Base-by-base conservation (phyloP, 2,888 invertebrate genomes). In the Micoletzkya japonica region DNA sequence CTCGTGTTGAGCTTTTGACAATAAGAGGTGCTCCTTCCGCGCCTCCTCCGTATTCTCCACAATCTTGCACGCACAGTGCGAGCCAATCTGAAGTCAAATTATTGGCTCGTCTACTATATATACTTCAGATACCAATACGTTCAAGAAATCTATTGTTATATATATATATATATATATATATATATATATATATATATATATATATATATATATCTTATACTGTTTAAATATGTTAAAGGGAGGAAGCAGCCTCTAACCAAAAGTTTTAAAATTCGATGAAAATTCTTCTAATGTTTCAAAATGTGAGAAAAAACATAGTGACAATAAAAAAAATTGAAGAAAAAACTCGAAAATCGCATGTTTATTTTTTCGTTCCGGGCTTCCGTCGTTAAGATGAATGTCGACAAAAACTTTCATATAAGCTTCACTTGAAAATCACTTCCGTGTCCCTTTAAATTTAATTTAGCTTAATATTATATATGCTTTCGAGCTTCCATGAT, bases 1-100 rank as follows among this genome's bases (percentile, higher is more conserved):
- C 86, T 95, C 94, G 86, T 97, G 95, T 76, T 93, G 89, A 4
- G 74, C 72, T 4, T 32, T 30, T 39, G 68, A 37, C 6, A 68
- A 58, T 17, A 58, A 44, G 2, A 58, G 57, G 14, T 58, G 57
- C 7, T 68, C 68, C 7, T 58, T 57, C 34, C 68, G 37, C 30
- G 57, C 58, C 3, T 68, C 68, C 58, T 68, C 68, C 2, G 68
- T 68, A 1, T 28, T 49, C 26, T 68, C 68, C 14, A n/a, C 24
- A 2, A 68, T 68, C 44, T 58, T 68, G 34, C 68, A 68, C 4
- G 58, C 49, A 34, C 68, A 68, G 34, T 68, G 68, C 1, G 68
- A 37, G 26, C 68, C 58, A 20, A 68, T 58, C 68, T 67, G n/a
- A 2, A 39, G 30, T 28, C 10, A 59, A 14, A 10, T 32, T 32